Base-by-base conservation (phyloP, 1,140 invertebrate species). In the Hormaphis cornu region DNA sequence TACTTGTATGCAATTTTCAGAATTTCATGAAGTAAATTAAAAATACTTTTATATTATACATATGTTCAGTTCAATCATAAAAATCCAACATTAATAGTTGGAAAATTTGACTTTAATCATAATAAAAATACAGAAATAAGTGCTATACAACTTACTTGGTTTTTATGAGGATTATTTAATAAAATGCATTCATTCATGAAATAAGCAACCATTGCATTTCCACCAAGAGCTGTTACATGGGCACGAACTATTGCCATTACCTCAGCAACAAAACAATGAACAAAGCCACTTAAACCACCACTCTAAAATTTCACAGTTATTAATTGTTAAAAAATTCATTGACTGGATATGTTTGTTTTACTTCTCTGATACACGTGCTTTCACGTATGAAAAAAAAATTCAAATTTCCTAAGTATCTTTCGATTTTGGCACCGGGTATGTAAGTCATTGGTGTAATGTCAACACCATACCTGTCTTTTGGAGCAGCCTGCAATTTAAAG, bases 351-450 rank as follows among this genome's bases (percentile, higher is more conserved):
- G 9, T 22, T 28, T 35, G 73, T 63, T 74, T 75, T 79, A 89
- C 88, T 80, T 97, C 94, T 75, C 92, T 80, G 71, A 97, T 88
- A 33, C 89, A 91, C 1, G 91, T 95, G 70, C 89, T 93, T 81
- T 98, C 95, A 61, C 95, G 81, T 72, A 98, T 96, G 74, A 97
- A 95, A 79, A 96, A 93, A 76, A 97, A 94, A 76, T 96, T 94
- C 58, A 97, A 81, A 78, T 96, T 93, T 69, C 94, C 95, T 69
- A 97, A 80, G 76, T 96, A 95, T 71, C 87, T 84, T 66, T 91
- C 86, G 66, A 92, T 89, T 69, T 83, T 83, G 1, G 86, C 88
- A 70, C 91, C 90, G 16, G 90, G 87, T 71, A 95, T 81, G 74
- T 87, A 88, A 48, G 87, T 87, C 35, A 95, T 79, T 0, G 92